Conservation (phyloP, 2,888 invertebrate species). For the Adineta ricciae region DNA sequence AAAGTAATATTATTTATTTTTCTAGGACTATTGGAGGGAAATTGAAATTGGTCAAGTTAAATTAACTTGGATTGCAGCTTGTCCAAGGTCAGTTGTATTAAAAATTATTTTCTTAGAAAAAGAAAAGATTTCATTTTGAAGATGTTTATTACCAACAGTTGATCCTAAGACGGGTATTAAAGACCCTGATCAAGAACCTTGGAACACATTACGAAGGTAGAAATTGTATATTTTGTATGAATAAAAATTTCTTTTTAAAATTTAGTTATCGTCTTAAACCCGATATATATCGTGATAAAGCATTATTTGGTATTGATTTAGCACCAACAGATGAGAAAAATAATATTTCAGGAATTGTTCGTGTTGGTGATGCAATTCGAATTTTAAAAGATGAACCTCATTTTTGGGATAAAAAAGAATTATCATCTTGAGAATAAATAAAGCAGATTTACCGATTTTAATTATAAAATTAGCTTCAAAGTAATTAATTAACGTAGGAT, state of each 20-base stretch:
- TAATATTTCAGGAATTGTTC: not conserved
- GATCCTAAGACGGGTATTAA: not conserved
- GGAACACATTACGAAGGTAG: not conserved
- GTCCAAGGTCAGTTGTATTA: not conserved
- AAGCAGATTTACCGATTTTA: too few species aligned
- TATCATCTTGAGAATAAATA: too few species aligned
- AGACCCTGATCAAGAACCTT: not conserved
- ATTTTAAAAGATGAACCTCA: not conserved
- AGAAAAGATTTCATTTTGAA: not conserved
- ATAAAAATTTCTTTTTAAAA: not conserved
- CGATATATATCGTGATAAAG: not conserved
- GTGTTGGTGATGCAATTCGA: not conserved
- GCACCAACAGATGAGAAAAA: not conserved
- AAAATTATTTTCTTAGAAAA: not conserved
- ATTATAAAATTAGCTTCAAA: too few species aligned
- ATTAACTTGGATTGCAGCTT: not conserved
- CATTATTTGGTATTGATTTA: not conserved
- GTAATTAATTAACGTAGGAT: too few species aligned
- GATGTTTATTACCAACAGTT: not conserved
- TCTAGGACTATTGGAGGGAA: not conserved
- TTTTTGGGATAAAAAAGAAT: not conserved
- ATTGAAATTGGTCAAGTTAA: not conserved
- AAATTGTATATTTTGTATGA: not conserved
- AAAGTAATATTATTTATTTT: too few species aligned
- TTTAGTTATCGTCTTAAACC: constrained; percentile 9